Percentiles rank a stretch among this genome's conserved stretches.
Conservation (phyloP, 2,888 invertebrate species). For the Campopleginae sp. region DNA sequence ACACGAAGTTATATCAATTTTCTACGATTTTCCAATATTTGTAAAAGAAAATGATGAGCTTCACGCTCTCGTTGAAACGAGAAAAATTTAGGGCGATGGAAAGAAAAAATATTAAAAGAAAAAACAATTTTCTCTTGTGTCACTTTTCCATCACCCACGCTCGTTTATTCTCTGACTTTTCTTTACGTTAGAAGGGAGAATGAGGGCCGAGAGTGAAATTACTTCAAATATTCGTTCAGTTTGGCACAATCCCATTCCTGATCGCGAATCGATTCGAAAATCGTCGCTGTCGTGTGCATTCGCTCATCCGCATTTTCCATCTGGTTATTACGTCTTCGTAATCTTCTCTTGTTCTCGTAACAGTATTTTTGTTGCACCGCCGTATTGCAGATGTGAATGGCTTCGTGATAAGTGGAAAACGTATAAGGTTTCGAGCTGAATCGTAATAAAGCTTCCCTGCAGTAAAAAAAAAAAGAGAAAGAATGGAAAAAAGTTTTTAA, state of each 20-base stretch:
- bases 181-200: constrained; percentile 43
- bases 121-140: not conserved
- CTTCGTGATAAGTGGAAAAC: constrained; percentile 91
- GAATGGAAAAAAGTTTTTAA: not conserved
- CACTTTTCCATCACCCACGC: constrained; percentile 25
- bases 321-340: constrained; percentile 68
- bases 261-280: constrained; percentile 72
- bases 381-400: constrained; percentile 93
- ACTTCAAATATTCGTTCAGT: constrained; percentile 82
- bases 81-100: constrained; percentile 30
- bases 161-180: constrained; percentile 42
- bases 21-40: constrained; percentile 51
- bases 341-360: constrained; percentile 74
- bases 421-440: constrained; percentile 94
- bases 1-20: not conserved
- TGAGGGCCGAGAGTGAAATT: constrained; percentile 70
- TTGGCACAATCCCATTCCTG: constrained; percentile 81
- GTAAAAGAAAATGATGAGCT: constrained; percentile 44
- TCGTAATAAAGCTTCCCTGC: constrained; percentile 91
- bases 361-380: constrained; percentile 93
- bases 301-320: constrained; percentile 62
- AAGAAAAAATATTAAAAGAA: not conserved
- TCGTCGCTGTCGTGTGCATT: constrained; percentile 34
- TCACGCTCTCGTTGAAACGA: constrained; percentile 25
- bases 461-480: constrained; percentile 13